Evolutionary conservation across 2,888 invertebrate genomes (phyloP).

Genomic region (Coleophora flavipennella): DNA sequence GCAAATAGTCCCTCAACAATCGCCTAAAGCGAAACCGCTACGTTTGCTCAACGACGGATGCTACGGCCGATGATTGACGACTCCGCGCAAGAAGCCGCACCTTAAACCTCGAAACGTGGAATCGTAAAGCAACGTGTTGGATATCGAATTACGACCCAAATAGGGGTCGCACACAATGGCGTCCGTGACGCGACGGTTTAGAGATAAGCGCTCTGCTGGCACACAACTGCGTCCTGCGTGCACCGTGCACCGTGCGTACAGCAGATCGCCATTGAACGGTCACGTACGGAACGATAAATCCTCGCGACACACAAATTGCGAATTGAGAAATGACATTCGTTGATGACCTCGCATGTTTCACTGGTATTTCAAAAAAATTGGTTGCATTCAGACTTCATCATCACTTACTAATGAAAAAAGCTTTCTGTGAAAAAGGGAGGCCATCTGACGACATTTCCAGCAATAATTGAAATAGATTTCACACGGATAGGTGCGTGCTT

Average conservation of each 20-base stretch:
- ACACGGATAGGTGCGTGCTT: slow-evolving; percentile 15
- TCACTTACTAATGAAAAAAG: too few relatives aligned
- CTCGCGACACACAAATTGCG: slow-evolving; percentile 20
- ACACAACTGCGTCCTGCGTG: slow-evolving; percentile 30
- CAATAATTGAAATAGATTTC: too few relatives aligned
- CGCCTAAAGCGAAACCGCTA: slow-evolving; percentile 10
- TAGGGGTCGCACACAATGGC: slow-evolving; percentile 44
- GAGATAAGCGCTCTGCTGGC: slow-evolving; percentile 30
- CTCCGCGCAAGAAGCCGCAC: slow-evolving; percentile 9
- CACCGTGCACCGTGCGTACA: slow-evolving; percentile 24
- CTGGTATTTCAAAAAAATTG: too few relatives aligned
- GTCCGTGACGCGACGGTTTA: slow-evolving; percentile 37
- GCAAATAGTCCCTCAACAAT: slow-evolving; percentile 12
- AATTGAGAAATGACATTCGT: slow-evolving; percentile 20
- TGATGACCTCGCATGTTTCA: slow-evolving; percentile 13
- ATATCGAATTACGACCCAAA: slow-evolving; percentile 43
- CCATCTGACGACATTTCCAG: too few relatives aligned
- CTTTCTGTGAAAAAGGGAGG: too few relatives aligned
- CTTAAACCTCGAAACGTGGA: slow-evolving; percentile 36
- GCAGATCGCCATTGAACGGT: slow-evolving; percentile 33
- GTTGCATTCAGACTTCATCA: too few relatives aligned
- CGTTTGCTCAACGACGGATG: background rate
- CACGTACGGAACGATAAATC: slow-evolving; percentile 45
- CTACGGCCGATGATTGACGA: background rate
- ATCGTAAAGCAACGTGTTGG: slow-evolving; percentile 23